A percentile compares a stretch with the other conserved stretches of the same genome.
Conservation (phyloP, 2,797 vertebrate species). For the Sebastes itinus region DNA sequence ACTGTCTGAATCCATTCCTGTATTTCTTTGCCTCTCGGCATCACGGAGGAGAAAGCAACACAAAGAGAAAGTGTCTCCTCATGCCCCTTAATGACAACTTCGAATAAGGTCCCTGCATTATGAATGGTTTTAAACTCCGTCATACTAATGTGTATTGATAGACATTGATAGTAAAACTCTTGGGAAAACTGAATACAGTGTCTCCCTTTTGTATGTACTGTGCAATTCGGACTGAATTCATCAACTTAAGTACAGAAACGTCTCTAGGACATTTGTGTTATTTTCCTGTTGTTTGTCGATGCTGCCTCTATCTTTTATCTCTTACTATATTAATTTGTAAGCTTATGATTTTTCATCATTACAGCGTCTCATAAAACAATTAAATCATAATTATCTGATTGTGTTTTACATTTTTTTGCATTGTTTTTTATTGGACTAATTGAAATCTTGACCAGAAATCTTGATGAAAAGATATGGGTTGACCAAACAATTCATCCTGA, state of each 20-base stretch:
- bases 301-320: no score
- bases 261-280: not conserved
- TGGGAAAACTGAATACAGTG: not conserved
- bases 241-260: not conserved
- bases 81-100: conserved; percentile 5
- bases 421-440: not conserved
- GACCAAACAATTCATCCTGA: not conserved
- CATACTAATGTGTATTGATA: not conserved
- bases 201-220: not conserved
- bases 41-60: not conserved
- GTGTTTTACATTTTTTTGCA: not conserved
- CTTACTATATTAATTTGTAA: not conserved
- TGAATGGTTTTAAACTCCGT: not conserved
- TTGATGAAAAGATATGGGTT: not conserved
- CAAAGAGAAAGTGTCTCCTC: not conserved
- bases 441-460: not conserved
- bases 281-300: not conserved
- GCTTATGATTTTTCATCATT: not conserved
- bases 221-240: not conserved
- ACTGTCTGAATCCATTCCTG: conserved; percentile 44
- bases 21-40: conserved; percentile 31
- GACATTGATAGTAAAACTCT: not conserved
- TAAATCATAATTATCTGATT: not conserved
- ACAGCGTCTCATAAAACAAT: not conserved
- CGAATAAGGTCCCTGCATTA: not conserved